phyloP scores from a whole-genome alignment of 2,113 vertebrate species.

The Falco punctatus region DNA sequence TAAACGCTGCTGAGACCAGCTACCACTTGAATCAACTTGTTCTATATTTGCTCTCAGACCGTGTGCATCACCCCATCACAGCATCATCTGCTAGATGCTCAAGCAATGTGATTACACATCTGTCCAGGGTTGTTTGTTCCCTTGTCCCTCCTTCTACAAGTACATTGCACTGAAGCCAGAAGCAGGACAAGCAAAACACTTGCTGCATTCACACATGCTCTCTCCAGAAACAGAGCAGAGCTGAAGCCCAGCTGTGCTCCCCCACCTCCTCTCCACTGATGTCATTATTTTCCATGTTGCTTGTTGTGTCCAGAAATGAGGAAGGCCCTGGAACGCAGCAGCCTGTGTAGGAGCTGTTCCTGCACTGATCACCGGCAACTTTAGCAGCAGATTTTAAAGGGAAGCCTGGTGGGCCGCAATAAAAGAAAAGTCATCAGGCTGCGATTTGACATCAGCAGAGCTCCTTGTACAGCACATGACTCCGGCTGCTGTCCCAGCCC shows the following conservation, averaged over 20 bases:
- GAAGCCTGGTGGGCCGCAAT: constrained; percentile 12
- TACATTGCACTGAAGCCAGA: background rate
- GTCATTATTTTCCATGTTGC: constrained; percentile 19
- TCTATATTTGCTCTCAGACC: background rate
- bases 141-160: background rate
- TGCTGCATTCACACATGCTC: background rate
- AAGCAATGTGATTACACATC: background rate
- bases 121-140: background rate
- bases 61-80: background rate
- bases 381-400: background rate
- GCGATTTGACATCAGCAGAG: background rate
- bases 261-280: constrained; percentile 6
- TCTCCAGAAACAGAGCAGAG: background rate
- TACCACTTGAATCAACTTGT: background rate
- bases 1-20: background rate
- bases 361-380: background rate
- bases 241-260: constrained; percentile 5
- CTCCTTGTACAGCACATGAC: background rate
- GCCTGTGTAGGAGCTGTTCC: background rate
- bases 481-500: background rate
- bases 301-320: background rate
- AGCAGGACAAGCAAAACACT: background rate
- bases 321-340: background rate
- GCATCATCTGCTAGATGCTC: background rate
- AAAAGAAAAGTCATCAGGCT: constrained; percentile 19